A percentile compares a stretch with the other conserved stretches of the same genome.
Conservation (phyloP, 2,113 vertebrate species). For the Xiphophorus couchianus region DNA sequence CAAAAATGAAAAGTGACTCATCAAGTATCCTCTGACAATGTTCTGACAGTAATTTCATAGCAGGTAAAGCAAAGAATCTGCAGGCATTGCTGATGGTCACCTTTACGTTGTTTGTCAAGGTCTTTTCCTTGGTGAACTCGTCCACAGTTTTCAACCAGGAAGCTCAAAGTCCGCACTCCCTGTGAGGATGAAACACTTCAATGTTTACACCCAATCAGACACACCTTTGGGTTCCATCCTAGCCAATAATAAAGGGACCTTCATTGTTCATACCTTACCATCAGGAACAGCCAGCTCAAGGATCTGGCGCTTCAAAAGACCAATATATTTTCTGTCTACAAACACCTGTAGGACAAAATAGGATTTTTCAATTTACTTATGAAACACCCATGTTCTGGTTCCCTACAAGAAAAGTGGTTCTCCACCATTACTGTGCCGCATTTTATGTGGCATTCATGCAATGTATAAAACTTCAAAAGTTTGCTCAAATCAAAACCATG, state of each 20-base stretch:
- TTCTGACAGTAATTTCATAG: slow-evolving; percentile 34
- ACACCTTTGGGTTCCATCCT: slow-evolving; percentile 2
- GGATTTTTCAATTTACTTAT: neutral
- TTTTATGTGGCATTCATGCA: neutral
- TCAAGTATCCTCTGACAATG: slow-evolving; percentile 8
- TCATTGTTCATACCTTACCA: slow-evolving; percentile 81
- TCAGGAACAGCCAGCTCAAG: slow-evolving; percentile 84
- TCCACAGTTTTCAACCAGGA: slow-evolving; percentile 93
- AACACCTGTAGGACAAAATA: slow-evolving; percentile 83
- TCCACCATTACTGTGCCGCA: neutral
- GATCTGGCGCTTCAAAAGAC: slow-evolving; percentile 84
- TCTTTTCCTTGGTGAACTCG: slow-evolving; percentile 85
- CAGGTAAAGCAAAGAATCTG: slow-evolving; percentile 10
- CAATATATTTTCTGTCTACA: slow-evolving; percentile 87
- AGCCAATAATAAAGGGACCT: slow-evolving; percentile 3
- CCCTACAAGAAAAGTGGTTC: neutral
- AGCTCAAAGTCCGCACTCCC: slow-evolving; percentile 85
- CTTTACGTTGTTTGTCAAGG: slow-evolving; percentile 92
- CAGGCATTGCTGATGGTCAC: slow-evolving; percentile 67
- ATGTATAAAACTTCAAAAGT: too few species aligned
- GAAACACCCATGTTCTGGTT: neutral
- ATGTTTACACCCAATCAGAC: slow-evolving; percentile 7
- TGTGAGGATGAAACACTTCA: slow-evolving; percentile 55
- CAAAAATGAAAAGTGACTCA: slow-evolving; percentile 34
- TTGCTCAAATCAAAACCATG: too few species aligned